Conservation (phyloP, 1,140 invertebrate genomes). For the Hyposmocoma kahamanoa region DNA sequence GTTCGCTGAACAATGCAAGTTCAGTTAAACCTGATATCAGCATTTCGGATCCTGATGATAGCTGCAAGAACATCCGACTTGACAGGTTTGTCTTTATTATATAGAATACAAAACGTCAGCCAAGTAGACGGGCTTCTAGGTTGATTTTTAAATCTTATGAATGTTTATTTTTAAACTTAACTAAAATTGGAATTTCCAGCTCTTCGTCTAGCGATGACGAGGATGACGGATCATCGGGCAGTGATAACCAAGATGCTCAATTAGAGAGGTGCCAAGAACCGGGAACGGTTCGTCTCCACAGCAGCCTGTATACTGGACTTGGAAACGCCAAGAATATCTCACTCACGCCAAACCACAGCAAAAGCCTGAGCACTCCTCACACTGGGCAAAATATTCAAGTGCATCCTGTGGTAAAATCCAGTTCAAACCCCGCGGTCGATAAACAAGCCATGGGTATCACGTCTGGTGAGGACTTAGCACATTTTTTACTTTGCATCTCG, state of each 20-base stretch:
- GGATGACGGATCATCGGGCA: conserved; percentile 74
- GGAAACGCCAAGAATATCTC: conserved; percentile 24
- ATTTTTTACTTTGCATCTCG: conserved; percentile 7
- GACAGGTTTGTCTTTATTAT: too few species aligned
- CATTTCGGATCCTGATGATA: conserved; percentile 77
- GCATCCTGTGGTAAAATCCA: conserved; percentile 69
- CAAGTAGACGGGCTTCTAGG: too few species aligned
- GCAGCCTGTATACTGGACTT: conserved; percentile 29
- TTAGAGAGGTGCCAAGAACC: conserved; percentile 50
- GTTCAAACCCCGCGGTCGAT: conserved; percentile 66
- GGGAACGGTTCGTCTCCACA: conserved; percentile 32
- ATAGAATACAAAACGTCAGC: too few species aligned
- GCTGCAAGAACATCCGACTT: conserved; percentile 78
- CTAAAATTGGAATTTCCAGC: too few species aligned
- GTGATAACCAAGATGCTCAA: conserved; percentile 61
- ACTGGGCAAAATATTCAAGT: conserved; percentile 56
- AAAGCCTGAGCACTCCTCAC: conserved; percentile 57
- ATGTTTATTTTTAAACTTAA: too few species aligned
- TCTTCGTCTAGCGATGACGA: conserved; percentile 80
- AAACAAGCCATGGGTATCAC: conserved; percentile 69
- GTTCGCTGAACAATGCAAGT: conserved; percentile 38
- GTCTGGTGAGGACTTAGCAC: too few species aligned
- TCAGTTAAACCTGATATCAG: conserved; percentile 75
- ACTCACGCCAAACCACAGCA: conserved; percentile 52
- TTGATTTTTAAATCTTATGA: too few species aligned